phyloP scores from a whole-genome alignment of 2,888 invertebrate species.

The Strigamia maritima region DNA sequence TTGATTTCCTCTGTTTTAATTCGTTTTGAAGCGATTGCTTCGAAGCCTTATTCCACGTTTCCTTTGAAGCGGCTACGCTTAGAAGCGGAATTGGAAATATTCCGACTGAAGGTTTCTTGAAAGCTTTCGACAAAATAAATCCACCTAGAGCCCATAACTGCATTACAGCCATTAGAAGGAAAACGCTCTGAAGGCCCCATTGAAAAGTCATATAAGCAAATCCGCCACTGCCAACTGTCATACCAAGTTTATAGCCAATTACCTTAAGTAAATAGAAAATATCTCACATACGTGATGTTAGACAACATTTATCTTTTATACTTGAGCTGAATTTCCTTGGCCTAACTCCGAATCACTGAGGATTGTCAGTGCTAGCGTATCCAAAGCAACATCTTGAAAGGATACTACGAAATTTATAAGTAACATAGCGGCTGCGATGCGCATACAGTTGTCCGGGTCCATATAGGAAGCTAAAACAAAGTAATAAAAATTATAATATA shows the following conservation, averaged over 20 bases:
- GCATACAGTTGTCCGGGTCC: neutral
- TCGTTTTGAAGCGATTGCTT: neutral
- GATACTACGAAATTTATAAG: neutral
- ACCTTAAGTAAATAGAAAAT: neutral
- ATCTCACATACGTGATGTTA: no score
- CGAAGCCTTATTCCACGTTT: neutral
- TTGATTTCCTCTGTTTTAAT: neutral
- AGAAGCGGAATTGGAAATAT: neutral
- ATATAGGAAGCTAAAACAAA: neutral
- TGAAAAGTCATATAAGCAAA: conserved; percentile 9
- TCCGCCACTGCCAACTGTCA: conserved; percentile 28
- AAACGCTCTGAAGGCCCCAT: conserved; percentile 11
- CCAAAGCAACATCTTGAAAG: neutral
- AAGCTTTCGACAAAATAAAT: neutral
- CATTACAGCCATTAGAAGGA: neutral
- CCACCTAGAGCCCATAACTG: neutral
- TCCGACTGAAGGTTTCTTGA: neutral
- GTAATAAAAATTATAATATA: neutral
- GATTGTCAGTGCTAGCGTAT: neutral
- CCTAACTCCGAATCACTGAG: neutral
- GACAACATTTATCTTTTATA: neutral
- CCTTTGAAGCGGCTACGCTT: neutral
- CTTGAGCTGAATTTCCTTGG: conserved; percentile 1
- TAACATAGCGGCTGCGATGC: neutral
- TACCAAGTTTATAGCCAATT: conserved; percentile 32